A percentile compares a stretch with the other conserved stretches of the same genome.
phyloP scores from a whole-genome alignment of 2,797 vertebrate species.

The Cetoscarus ocellatus region DNA sequence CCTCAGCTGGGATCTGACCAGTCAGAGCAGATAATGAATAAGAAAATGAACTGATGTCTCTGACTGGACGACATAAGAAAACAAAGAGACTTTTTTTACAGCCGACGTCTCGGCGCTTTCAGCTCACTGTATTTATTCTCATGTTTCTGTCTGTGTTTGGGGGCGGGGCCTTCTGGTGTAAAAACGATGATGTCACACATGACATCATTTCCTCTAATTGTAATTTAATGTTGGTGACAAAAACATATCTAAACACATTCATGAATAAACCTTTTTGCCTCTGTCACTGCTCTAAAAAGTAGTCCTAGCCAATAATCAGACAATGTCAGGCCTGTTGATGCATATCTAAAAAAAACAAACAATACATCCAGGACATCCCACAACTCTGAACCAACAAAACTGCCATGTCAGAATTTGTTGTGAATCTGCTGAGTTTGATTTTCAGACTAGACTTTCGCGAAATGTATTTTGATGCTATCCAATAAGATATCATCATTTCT shows the following conservation, averaged over 20 bases:
- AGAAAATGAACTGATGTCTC: background rate
- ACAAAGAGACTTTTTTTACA: constrained; percentile 22
- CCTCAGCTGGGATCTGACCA: constrained; percentile 60
- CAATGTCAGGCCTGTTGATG: background rate
- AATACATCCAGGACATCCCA: too few relatives aligned
- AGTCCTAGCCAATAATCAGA: too few relatives aligned
- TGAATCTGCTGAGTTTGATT: too few relatives aligned
- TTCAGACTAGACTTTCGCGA: too few relatives aligned
- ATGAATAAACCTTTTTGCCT: background rate
- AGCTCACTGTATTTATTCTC: constrained; percentile 33
- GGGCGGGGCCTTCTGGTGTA: constrained; percentile 5
- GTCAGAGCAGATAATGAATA: constrained; percentile 36
- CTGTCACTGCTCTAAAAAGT: background rate
- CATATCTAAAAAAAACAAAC: too few relatives aligned
- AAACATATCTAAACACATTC: background rate
- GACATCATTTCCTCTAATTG: constrained; percentile 30
- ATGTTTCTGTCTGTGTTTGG: constrained; percentile 17
- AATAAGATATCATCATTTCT: too few relatives aligned
- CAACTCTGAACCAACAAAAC: too few relatives aligned
- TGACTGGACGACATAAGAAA: constrained; percentile 15
- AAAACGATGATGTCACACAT: constrained; percentile 26
- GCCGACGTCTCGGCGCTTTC: constrained; percentile 23
- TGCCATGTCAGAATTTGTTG: too few relatives aligned
- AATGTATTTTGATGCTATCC: too few relatives aligned
- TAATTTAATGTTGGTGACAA: constrained; percentile 6